Base-by-base conservation (phyloP, 2,888 invertebrate genomes). In the Coenonympha glycerion region DNA sequence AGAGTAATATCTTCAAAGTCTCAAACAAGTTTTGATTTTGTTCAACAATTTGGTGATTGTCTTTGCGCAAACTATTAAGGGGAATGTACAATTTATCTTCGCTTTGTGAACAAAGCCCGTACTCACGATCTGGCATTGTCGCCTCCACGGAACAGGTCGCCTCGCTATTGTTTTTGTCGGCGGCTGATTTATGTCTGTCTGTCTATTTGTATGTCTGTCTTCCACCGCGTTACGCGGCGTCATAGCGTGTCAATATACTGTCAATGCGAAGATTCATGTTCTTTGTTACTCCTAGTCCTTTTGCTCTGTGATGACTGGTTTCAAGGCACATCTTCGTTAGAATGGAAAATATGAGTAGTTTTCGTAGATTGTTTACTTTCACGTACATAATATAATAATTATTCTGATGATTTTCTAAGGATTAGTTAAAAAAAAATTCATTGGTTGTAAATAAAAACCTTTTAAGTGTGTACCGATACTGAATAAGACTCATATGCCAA, bases 181-280 rank as follows among this genome's bases (percentile, higher is more conserved):
- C 52, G 58, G 45, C 56, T 63, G 64, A 68, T 66, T 67, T 65
- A 64, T 63, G 65, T 56, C 9, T 24, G n/a, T n/a, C n/a, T n/a
- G n/a, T n/a, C n/a, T n/a, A n/a, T n/a, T n/a, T n/a, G n/a, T n/a
- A n/a, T n/a, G 11, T n/a, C 11, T 22, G 8, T 15, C 52, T 53
- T 56, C 53, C 62, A 59, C 61, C 59, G 66, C 47, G 47, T 41
- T 45, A 50, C 50, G 47, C 41, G n/a, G n/a, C 40, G 50, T 46
- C 50, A 40, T 3, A 15, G 13, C 9, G 9, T 24, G 22, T 39
- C 15, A 24, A 40, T 3, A 15, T 22, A 9, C 4, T 24, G 22
- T 39, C 15, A 24, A 37, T 37, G 37, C 8, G 15, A 36, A 16
- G 19, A 45, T 19, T 45, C 21, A 11, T 18, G 36, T 11, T 40